Percentiles rank a stretch among this genome's conserved stretches.
Conservation (phyloP, 2,113 vertebrate genomes). For the Gymnocephalus cernua region DNA sequence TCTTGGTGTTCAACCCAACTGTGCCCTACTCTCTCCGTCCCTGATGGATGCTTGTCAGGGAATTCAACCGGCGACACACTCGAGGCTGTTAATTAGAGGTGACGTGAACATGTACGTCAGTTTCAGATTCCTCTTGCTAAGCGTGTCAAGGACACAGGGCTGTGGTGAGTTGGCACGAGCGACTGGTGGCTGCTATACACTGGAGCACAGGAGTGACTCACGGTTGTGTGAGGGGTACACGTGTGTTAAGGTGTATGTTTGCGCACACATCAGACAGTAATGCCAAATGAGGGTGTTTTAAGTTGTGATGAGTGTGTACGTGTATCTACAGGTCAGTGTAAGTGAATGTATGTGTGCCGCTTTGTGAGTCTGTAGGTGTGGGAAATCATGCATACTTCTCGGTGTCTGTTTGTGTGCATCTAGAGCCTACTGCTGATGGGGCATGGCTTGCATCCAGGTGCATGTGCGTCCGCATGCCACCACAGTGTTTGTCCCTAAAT, state of each 20-base stretch:
- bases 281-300: not conserved
- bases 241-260: not conserved
- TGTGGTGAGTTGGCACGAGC: slow-evolving; percentile 52
- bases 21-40: slow-evolving; percentile 65
- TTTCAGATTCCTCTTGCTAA: slow-evolving; percentile 77
- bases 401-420: not conserved
- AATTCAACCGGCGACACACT: slow-evolving; percentile 74
- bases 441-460: not conserved
- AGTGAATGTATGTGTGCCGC: not conserved
- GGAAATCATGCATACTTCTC: not conserved
- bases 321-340: not conserved
- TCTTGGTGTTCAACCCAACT: slow-evolving; percentile 32
- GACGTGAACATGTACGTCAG: slow-evolving; percentile 73
- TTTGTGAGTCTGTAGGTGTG: not conserved
- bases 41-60: slow-evolving; percentile 77
- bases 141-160: slow-evolving; percentile 84
- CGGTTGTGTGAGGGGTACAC: not conserved
- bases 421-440: not conserved
- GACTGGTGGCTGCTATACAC: slow-evolving; percentile 19
- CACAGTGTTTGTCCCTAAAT: not conserved
- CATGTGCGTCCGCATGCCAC: not conserved
- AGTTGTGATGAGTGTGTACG: not conserved
- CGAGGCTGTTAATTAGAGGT: slow-evolving; percentile 81
- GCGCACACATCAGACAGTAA: not conserved
- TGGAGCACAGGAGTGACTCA: slow-evolving; percentile 36